These are phyloP conservation scores for Catostomus latipinnis DNA, from an alignment of 2,797 vertebrate genomes.

Conservation along the genomic window DNA sequence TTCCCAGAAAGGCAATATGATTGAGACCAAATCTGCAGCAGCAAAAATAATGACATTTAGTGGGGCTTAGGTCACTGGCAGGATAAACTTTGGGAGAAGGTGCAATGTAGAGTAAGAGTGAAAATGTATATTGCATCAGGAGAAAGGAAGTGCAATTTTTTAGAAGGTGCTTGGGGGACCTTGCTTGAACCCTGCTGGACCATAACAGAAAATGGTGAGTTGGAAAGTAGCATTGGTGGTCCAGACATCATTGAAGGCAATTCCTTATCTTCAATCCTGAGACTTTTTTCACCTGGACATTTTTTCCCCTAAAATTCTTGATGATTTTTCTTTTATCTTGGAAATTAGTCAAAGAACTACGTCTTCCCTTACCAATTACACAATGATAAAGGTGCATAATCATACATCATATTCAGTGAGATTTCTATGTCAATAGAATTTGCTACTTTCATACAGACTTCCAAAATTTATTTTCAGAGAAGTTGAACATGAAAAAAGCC, in stretches of 20 bases:
- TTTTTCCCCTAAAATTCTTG: no score
- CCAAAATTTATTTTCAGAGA: conserved; percentile 19
- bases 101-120: conserved; percentile 54
- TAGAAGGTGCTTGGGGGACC: conserved; percentile 16
- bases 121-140: conserved; percentile 50
- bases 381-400: neutral
- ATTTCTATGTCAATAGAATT: neutral
- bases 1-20: conserved; percentile 53
- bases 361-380: neutral
- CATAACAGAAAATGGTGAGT: conserved; percentile 30
- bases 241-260: conserved; percentile 39
- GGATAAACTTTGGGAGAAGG: conserved; percentile 56
- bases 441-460: neutral
- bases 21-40: conserved; percentile 47
- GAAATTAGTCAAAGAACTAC: neutral
- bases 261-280: conserved; percentile 46
- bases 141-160: conserved; percentile 55
- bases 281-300: conserved; percentile 12
- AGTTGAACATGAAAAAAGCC: conserved; percentile 26
- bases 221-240: conserved; percentile 29
- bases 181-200: conserved; percentile 35
- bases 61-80: conserved; percentile 68
- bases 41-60: conserved; percentile 70
- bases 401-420: neutral
- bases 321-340: no score